Conservation (phyloP, 2,888 invertebrate species). For the Octonoba sinensis region DNA sequence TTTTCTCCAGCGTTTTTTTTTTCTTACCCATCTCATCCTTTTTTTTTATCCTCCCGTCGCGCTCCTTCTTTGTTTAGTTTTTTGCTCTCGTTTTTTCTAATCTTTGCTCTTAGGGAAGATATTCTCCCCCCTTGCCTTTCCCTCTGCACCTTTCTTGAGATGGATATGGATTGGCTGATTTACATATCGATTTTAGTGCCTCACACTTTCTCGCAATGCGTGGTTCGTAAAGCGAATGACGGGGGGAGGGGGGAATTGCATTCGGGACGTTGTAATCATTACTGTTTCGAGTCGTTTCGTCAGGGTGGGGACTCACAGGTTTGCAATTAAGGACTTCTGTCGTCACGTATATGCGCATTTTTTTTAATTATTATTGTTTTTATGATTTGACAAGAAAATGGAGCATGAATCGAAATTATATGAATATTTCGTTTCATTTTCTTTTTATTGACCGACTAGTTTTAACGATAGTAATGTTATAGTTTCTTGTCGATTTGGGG, state of each 20-base stretch:
- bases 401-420: conserved; percentile 15
- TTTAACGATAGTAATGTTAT: too few relatives aligned
- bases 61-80: conserved; percentile 9
- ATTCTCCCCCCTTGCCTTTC: background rate
- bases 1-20: conserved; percentile 21
- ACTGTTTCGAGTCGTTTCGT: conserved; percentile 33
- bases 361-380: conserved; percentile 27
- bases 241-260: background rate
- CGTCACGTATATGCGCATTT: conserved; percentile 1
- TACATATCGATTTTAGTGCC: conserved; percentile 53
- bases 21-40: background rate
- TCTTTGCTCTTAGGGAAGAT: conserved; percentile 11
- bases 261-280: conserved; percentile 31
- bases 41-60: conserved; percentile 1
- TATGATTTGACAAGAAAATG: conserved; percentile 37
- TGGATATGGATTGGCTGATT: conserved; percentile 58
- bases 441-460: too few relatives aligned
- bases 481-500: too few relatives aligned
- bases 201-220: conserved; percentile 23
- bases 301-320: conserved; percentile 42
- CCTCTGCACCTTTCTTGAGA: conserved; percentile 52
- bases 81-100: conserved; percentile 28
- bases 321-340: conserved; percentile 49
- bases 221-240: conserved; percentile 24
- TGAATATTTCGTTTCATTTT: too few relatives aligned